Percentiles rank a stretch among this genome's conserved stretches.
phyloP scores from a whole-genome alignment of 2,797 vertebrate species.

The Channa striata region DNA sequence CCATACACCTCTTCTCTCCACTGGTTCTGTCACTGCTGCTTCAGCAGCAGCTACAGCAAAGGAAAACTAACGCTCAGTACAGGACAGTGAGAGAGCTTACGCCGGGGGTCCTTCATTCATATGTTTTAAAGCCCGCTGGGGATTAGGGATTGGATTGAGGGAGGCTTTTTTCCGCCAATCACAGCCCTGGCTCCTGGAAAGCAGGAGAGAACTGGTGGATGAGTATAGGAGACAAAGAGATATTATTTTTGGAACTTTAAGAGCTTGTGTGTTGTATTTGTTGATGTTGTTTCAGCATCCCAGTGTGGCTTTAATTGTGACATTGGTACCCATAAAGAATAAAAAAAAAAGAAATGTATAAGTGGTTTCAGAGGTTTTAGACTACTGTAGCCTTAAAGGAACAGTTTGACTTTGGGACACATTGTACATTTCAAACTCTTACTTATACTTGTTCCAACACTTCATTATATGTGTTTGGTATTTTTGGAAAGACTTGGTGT shows the following conservation, averaged over 20 bases:
- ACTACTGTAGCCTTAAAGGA: constrained; percentile 1
- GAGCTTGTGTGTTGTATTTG: neutral
- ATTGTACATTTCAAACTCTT: neutral
- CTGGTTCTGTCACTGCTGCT: constrained; percentile 29
- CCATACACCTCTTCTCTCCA: constrained; percentile 9
- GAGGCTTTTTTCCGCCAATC: constrained; percentile 64
- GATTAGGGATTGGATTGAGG: constrained; percentile 59
- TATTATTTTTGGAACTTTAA: neutral
- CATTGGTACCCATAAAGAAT: neutral
- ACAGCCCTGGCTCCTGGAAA: constrained; percentile 38
- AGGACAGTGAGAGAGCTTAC: constrained; percentile 31
- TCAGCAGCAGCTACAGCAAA: constrained; percentile 33
- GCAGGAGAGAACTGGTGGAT: constrained; percentile 25
- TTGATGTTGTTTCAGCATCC: neutral
- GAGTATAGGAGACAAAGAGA: constrained; percentile 18
- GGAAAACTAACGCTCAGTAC: constrained; percentile 19
- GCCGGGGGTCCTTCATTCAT: constrained; percentile 50
- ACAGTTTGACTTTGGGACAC: neutral
- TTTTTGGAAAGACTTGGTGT: too few relatives aligned
- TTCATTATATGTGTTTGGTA: neutral
- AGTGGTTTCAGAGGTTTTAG: neutral
- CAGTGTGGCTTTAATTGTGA: neutral
- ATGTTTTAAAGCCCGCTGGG: constrained; percentile 53
- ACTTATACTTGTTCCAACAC: neutral
- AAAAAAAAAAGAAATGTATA: neutral